Evolutionary conservation across 2,888 invertebrate species (phyloP).

Genomic region (Pristionchus japonicus): DNA sequence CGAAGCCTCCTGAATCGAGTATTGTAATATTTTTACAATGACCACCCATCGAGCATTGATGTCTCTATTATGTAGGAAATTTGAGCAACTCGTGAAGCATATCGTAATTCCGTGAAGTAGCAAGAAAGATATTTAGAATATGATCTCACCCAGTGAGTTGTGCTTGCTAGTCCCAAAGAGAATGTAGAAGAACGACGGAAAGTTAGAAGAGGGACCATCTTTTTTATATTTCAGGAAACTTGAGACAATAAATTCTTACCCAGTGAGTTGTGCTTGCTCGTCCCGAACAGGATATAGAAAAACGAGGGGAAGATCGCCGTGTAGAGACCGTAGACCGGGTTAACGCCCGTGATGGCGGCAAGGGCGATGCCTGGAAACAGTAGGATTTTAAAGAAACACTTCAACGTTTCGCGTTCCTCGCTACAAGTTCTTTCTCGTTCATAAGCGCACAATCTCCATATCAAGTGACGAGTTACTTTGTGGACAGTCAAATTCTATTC

Average conservation of each 20-base stretch:
- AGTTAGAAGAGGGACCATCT: too few relatives aligned
- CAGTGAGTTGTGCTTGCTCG: slow-evolving; percentile 72
- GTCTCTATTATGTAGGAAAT: not conserved
- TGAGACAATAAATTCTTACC: slow-evolving; percentile 52
- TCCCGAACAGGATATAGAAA: slow-evolving; percentile 73
- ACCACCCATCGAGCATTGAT: not conserved
- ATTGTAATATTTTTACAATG: not conserved
- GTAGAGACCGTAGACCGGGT: slow-evolving; percentile 73
- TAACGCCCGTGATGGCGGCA: slow-evolving; percentile 72
- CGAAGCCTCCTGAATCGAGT: slow-evolving; percentile 66
- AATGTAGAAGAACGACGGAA: slow-evolving; percentile 73
- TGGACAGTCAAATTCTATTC: too few relatives aligned
- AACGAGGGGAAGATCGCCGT: slow-evolving; percentile 74
- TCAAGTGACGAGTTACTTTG: too few relatives aligned
- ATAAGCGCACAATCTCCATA: too few relatives aligned
- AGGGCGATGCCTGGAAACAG: slow-evolving; percentile 73
- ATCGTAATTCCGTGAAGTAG: too few relatives aligned
- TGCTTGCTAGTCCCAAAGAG: slow-evolving; percentile 74
- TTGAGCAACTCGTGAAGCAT: not conserved
- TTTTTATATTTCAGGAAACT: too few relatives aligned
- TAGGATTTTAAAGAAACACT: too few relatives aligned
- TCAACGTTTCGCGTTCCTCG: too few relatives aligned
- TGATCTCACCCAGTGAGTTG: slow-evolving; percentile 65
- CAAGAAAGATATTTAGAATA: too few relatives aligned
- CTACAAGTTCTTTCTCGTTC: too few relatives aligned